Conservation (phyloP, 2,888 invertebrate genomes). For the Lissocephala sabroskyi region DNA sequence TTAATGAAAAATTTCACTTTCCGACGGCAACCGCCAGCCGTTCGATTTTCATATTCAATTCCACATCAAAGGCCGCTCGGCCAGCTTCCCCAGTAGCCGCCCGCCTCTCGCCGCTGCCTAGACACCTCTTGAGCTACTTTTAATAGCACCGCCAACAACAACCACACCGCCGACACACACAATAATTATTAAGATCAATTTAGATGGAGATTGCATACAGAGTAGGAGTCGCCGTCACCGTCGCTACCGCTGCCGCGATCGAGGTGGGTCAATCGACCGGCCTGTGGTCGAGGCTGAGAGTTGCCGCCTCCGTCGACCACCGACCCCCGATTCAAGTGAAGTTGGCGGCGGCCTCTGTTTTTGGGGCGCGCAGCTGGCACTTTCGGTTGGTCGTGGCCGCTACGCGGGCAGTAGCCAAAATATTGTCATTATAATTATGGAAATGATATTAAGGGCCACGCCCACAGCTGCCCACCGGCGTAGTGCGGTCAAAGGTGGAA, state of each 20-base stretch:
- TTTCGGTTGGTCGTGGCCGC: neutral
- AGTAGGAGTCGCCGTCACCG: conserved; percentile 14
- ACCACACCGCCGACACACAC: conserved; percentile 45
- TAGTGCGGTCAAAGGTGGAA: no score
- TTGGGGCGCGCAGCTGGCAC: conserved; percentile 28
- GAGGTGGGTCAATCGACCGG: conserved; percentile 44
- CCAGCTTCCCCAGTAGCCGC: no score
- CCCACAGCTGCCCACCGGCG: no score
- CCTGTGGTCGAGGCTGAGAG: conserved; percentile 1
- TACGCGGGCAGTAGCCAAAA: conserved; percentile 19
- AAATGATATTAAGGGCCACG: no score
- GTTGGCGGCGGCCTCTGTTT: conserved; percentile 2
- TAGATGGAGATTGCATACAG: conserved; percentile 61
- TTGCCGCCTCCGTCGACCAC: conserved; percentile 42
- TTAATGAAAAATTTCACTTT: conserved; percentile 65
- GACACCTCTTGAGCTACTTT: conserved; percentile 61
- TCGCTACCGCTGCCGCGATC: conserved; percentile 35
- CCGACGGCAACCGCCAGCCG: no score
- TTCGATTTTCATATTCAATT: no score
- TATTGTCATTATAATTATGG: conserved; percentile 62
- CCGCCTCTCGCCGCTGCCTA: no score
- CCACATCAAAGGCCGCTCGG: no score
- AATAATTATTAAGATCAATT: conserved; percentile 66
- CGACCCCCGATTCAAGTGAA: conserved; percentile 14
- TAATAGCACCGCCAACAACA: conserved; percentile 24